phyloP scores from a whole-genome alignment of 1,140 invertebrate genomes.

The Hycleus phaleratus region DNA sequence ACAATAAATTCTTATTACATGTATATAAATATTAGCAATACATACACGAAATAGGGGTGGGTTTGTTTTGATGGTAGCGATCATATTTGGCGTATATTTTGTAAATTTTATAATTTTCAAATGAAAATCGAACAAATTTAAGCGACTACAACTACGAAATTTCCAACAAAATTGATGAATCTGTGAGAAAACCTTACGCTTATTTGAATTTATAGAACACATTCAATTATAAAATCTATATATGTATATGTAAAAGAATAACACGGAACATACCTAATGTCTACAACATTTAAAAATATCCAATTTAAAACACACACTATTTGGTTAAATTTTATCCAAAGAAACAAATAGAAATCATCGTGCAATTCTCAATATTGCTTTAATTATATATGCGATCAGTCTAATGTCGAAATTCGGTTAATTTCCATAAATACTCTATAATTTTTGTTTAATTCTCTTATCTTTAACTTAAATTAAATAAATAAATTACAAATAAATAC shows the following conservation, averaged over 20 bases:
- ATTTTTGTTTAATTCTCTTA: background rate
- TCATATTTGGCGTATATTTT: slow-evolving; percentile 24
- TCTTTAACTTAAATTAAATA: slow-evolving; percentile 24
- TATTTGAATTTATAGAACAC: slow-evolving; percentile 5
- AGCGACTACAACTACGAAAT: background rate
- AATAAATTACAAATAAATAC: slow-evolving; percentile 27
- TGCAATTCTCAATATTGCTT: slow-evolving; percentile 28
- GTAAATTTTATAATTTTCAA: background rate
- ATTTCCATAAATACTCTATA: slow-evolving; percentile 22
- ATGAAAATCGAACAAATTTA: background rate
- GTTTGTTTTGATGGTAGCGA: background rate
- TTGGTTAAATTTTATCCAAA: background rate
- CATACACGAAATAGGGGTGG: slow-evolving; percentile 5
- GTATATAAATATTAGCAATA: slow-evolving; percentile 20
- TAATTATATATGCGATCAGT: slow-evolving; percentile 25
- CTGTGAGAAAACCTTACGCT: background rate
- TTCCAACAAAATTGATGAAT: no score
- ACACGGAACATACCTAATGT: slow-evolving; percentile 1
- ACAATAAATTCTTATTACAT: slow-evolving; percentile 19
- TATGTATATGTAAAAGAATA: slow-evolving; percentile 15
- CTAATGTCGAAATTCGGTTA: slow-evolving; percentile 32
- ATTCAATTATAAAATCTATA: slow-evolving; percentile 21
- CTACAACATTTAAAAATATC: slow-evolving; percentile 22
- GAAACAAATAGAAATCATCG: background rate
- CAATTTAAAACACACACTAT: slow-evolving; percentile 18